phyloP scores from a whole-genome alignment of 2,113 vertebrate genomes.

The Seriola dumerili region DNA sequence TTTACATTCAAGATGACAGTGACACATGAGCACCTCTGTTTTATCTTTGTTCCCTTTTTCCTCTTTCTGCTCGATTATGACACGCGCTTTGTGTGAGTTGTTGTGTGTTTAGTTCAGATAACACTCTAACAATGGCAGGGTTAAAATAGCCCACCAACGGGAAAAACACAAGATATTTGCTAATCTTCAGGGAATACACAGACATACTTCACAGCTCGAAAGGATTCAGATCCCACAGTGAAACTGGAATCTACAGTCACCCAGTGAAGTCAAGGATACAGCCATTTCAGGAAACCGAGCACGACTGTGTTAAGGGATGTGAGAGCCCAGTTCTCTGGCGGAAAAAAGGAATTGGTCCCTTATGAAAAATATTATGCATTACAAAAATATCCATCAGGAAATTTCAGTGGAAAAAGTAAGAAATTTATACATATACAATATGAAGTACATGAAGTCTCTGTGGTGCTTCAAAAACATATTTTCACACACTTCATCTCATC shows the following conservation, averaged over 20 bases:
- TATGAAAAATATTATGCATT: conserved; percentile 54
- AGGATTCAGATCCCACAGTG: conserved; percentile 23
- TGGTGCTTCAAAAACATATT: conserved; percentile 10
- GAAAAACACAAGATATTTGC: conserved; percentile 42
- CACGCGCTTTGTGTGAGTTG: conserved; percentile 33
- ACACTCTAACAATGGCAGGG: conserved; percentile 65
- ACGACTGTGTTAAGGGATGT: neutral
- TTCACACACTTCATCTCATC: conserved; percentile 2
- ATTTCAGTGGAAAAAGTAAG: conserved; percentile 50
- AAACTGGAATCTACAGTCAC: conserved; percentile 5
- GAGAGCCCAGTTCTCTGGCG: neutral
- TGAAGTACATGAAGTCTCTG: conserved; percentile 12
- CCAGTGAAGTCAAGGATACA: conserved; percentile 7
- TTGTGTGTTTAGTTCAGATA: conserved; percentile 67
- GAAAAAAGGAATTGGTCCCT: conserved; percentile 34
- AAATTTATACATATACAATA: conserved; percentile 29
- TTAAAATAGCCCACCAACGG: conserved; percentile 62
- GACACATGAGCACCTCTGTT: conserved; percentile 50
- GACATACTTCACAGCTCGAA: neutral
- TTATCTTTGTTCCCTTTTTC: conserved; percentile 62
- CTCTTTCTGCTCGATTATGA: conserved; percentile 45
- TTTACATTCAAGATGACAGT: conserved; percentile 68
- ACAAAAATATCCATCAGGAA: conserved; percentile 61
- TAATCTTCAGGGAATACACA: conserved; percentile 19
- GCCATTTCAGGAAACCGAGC: conserved; percentile 19